A percentile compares a stretch with the other conserved stretches of the same genome.
Conservation (phyloP, 2,113 vertebrate genomes). For the Hemichromis elongatus region DNA sequence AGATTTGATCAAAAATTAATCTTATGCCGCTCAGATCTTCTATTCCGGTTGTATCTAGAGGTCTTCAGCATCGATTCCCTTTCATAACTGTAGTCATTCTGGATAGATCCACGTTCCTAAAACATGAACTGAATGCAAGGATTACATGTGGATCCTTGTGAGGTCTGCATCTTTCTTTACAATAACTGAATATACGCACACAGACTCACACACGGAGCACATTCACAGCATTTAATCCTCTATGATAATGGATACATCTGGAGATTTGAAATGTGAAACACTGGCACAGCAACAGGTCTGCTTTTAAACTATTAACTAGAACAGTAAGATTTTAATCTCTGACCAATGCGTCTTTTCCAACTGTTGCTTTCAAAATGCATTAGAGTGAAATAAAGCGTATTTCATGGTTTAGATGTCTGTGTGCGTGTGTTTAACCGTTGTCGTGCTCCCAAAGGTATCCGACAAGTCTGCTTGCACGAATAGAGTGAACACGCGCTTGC, state of each 20-base stretch:
- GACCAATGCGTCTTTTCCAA: not conserved
- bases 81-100: not conserved
- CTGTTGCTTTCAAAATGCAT: not conserved
- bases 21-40: conserved; percentile 7
- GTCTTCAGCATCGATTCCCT: conserved; percentile 17
- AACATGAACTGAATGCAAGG: not conserved
- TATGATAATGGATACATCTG: not conserved
- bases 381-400: not conserved
- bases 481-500: not conserved
- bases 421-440: not conserved
- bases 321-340: not conserved
- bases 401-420: not conserved
- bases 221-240: not conserved
- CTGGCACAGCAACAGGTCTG: not conserved
- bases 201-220: not conserved
- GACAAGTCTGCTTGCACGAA: not conserved
- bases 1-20: conserved; percentile 34
- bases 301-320: not conserved
- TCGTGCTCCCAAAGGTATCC: not conserved
- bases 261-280: not conserved
- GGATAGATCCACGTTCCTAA: not conserved
- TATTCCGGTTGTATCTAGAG: conserved; percentile 13
- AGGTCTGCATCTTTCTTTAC: not conserved
- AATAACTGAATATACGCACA: not conserved
- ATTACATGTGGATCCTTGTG: not conserved